A percentile compares a stretch with the other conserved stretches of the same genome.
phyloP scores from a whole-genome alignment of 2,888 invertebrate genomes.

The Xestobium rufovillosum region DNA sequence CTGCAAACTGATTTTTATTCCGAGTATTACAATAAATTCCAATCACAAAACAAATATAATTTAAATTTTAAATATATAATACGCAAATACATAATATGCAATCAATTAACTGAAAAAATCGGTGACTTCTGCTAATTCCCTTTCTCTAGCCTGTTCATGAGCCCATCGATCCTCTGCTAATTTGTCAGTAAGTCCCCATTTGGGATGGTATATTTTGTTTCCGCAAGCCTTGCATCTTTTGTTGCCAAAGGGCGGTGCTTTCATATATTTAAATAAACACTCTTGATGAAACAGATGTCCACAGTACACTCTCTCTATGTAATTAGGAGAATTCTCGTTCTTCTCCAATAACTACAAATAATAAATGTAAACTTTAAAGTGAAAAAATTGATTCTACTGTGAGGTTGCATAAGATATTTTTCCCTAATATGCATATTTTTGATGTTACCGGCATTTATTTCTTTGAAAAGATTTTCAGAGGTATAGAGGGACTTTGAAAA shows the following conservation, averaged over 20 bases:
- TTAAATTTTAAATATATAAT: constrained; percentile 6
- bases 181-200: constrained; percentile 62
- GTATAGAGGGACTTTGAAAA: background rate
- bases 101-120: constrained; percentile 55
- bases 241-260: constrained; percentile 68
- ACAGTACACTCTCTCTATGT: constrained; percentile 64
- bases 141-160: constrained; percentile 63
- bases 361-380: constrained; percentile 15
- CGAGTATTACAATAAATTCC: no score
- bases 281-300: constrained; percentile 64
- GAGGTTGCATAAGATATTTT: no score
- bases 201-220: constrained; percentile 61
- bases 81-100: constrained; percentile 1
- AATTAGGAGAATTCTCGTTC: constrained; percentile 52
- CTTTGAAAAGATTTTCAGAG: background rate
- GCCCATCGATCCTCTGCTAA: constrained; percentile 70
- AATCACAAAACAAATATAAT: no score
- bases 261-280: constrained; percentile 60
- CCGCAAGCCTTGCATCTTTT: constrained; percentile 60
- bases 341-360: constrained; percentile 45
- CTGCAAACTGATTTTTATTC: no score
- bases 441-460: constrained; percentile 6
- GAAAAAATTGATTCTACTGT: no score
- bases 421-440: no score
- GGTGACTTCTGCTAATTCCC: constrained; percentile 67